These are phyloP conservation scores for Gymnosoma rotundatum DNA, from an alignment of 2,888 invertebrate species.

Conservation along the genomic window DNA sequence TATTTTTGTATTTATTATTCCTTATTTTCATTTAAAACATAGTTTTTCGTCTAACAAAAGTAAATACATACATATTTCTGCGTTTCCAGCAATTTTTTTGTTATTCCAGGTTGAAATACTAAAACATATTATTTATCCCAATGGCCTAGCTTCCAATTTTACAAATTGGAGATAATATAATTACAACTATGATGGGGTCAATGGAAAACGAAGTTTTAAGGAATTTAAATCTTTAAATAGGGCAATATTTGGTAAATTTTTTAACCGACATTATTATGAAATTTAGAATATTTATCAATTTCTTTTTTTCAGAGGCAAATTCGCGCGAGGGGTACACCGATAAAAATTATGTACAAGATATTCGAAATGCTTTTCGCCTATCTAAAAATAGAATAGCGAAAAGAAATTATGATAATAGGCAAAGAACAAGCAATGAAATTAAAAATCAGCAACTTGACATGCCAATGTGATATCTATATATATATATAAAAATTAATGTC, in stretches of 20 bases:
- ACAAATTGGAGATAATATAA: conserved; percentile 7
- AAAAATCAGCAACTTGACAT: too few species aligned
- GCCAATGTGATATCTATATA: not conserved
- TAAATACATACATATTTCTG: too few species aligned
- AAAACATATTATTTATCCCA: not conserved
- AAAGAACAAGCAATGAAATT: not conserved
- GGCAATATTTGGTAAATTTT: too few species aligned
- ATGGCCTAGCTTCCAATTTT: not conserved
- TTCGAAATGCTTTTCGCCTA: too few species aligned
- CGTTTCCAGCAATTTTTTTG: too few species aligned
- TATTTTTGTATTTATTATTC: too few species aligned
- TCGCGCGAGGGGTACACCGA: not conserved
- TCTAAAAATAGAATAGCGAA: not conserved
- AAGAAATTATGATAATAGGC: conserved; percentile 5
- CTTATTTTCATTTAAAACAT: too few species aligned
- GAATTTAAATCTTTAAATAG: conserved; percentile 18
- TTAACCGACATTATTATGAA: not conserved
- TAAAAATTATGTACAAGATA: not conserved
- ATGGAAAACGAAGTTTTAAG: conserved; percentile 9
- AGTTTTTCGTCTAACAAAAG: too few species aligned
- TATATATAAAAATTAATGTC: too few species aligned
- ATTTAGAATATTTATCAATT: not conserved
- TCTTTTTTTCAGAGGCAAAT: not conserved
- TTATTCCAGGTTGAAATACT: not conserved
- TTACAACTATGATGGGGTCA: conserved; percentile 9